A percentile compares a stretch with the other conserved stretches of the same genome.
These are phyloP conservation scores for Malaclemys terrapin DNA, from an alignment of 2,113 vertebrate genomes.

Conservation along the genomic window DNA sequence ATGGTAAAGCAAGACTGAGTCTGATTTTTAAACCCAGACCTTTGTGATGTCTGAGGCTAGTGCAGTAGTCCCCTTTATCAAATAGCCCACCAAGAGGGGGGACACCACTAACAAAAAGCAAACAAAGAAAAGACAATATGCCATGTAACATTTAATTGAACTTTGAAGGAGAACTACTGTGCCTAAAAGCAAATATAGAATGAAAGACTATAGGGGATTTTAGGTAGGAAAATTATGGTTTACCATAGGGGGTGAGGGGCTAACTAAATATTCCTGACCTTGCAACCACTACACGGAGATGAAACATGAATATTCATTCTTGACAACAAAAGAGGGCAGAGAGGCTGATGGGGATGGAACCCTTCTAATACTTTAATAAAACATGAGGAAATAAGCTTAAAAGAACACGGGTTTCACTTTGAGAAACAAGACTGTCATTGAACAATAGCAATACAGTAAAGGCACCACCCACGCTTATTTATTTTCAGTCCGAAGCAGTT, in stretches of 20 bases:
- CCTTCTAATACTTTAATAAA: slow-evolving; percentile 70
- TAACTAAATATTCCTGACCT: slow-evolving; percentile 59
- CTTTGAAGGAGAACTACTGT: slow-evolving; percentile 50
- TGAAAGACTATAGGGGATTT: slow-evolving; percentile 20
- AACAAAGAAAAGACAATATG: slow-evolving; percentile 63
- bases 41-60: slow-evolving; percentile 36
- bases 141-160: slow-evolving; percentile 70
- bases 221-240: background rate
- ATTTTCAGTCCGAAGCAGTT: slow-evolving; percentile 83
- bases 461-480: slow-evolving; percentile 85
- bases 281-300: slow-evolving; percentile 64
- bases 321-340: slow-evolving; percentile 49
- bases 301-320: slow-evolving; percentile 4
- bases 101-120: slow-evolving; percentile 46
- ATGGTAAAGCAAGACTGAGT: background rate
- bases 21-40: slow-evolving; percentile 60
- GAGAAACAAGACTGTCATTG: slow-evolving; percentile 81
- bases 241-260: slow-evolving; percentile 17
- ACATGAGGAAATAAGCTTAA: slow-evolving; percentile 71
- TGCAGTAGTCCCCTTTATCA: background rate
- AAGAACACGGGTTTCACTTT: slow-evolving; percentile 76
- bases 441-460: slow-evolving; percentile 85
- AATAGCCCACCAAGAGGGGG: slow-evolving; percentile 48
- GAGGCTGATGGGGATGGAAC: slow-evolving; percentile 49
- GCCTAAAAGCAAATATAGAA: slow-evolving; percentile 70